Conservation (phyloP, 2,888 invertebrate genomes). For the Pristionchus exspectatus region DNA sequence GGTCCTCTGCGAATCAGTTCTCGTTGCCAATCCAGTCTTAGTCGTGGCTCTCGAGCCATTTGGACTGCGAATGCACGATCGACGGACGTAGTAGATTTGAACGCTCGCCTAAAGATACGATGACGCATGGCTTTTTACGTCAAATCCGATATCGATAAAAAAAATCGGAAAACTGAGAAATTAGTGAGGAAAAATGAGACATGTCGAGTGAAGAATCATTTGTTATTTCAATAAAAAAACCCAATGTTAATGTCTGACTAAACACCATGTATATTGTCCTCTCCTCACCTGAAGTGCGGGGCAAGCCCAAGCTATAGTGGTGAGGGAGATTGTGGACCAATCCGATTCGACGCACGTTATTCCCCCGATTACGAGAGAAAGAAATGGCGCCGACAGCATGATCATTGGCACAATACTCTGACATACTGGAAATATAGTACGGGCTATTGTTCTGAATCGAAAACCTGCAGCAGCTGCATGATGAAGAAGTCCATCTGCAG, state of each 20-base stretch:
- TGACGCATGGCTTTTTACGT: too few relatives aligned
- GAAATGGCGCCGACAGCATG: not conserved
- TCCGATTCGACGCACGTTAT: constrained; percentile 2
- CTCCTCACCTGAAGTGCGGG: not conserved
- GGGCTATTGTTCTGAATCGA: too few relatives aligned
- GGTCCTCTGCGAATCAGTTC: not conserved
- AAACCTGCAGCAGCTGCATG: constrained; percentile 23
- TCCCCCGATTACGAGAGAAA: not conserved
- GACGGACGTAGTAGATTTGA: constrained; percentile 21
- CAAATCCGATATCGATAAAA: too few relatives aligned
- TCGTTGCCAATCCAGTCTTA: not conserved
- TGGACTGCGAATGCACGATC: not conserved
- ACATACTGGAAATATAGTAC: too few relatives aligned
- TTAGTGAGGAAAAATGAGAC: too few relatives aligned
- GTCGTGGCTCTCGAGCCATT: not conserved
- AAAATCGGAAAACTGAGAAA: too few relatives aligned
- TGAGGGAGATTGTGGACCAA: constrained; percentile 6
- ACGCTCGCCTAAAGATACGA: not conserved
- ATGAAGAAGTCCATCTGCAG: not conserved
- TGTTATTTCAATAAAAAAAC: too few relatives aligned
- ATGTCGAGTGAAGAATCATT: too few relatives aligned
- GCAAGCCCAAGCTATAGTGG: not conserved
- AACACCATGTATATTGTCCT: too few relatives aligned
- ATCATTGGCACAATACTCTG: constrained; percentile 25
- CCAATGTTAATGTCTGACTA: too few relatives aligned